Evolutionary conservation across 2,888 invertebrate genomes (phyloP).

Genomic region (Drosophila limbata): DNA sequence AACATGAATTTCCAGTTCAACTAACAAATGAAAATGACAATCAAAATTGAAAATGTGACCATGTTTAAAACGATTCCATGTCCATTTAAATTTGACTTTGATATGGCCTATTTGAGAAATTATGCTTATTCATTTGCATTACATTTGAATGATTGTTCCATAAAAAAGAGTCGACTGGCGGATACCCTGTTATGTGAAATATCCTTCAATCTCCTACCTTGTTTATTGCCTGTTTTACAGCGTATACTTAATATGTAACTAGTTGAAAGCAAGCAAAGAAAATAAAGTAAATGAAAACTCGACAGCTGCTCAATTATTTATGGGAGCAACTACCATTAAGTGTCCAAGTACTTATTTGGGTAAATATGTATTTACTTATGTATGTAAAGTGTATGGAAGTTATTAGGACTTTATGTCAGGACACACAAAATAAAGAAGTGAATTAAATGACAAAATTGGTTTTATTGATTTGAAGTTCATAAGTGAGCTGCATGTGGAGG

Average conservation of each 20-base stretch:
- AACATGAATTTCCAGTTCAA: slow-evolving; percentile 25
- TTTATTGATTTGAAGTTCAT: slow-evolving; percentile 9
- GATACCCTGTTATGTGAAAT: background rate
- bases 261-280: background rate
- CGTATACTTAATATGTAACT: slow-evolving; percentile 12
- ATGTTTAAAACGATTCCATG: slow-evolving; percentile 9
- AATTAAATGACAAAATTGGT: background rate
- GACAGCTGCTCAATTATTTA: slow-evolving; percentile 17
- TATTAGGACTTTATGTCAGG: background rate
- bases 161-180: background rate
- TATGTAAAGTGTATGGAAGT: background rate
- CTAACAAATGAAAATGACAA: slow-evolving; percentile 23
- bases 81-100: slow-evolving; percentile 23
- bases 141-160: background rate
- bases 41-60: slow-evolving; percentile 44
- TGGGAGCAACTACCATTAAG: background rate
- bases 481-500: background rate
- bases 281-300: background rate
- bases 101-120: slow-evolving; percentile 18
- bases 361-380: background rate
- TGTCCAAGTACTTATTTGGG: background rate
- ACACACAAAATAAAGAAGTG: background rate
- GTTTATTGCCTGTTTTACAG: background rate
- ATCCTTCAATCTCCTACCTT: too few relatives aligned
- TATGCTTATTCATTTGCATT: slow-evolving; percentile 17